These are phyloP conservation scores for Hydrotaea cyrtoneurina DNA, from an alignment of 2,888 invertebrate species.

Conservation along the genomic window DNA sequence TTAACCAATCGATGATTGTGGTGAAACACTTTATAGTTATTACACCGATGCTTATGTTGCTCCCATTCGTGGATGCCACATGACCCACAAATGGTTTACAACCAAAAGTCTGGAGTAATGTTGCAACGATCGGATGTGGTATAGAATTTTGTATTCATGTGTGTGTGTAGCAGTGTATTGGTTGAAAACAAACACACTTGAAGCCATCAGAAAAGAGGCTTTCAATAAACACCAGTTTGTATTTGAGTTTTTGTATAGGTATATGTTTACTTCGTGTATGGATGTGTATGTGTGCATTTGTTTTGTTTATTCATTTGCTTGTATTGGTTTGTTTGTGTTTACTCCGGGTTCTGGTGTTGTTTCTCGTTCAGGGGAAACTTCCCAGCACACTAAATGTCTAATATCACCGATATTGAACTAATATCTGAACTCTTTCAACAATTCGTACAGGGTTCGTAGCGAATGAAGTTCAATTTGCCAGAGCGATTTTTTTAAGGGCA, in stretches of 20 bases:
- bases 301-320: not conserved
- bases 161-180: not conserved
- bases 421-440: no score
- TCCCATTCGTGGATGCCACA: not conserved
- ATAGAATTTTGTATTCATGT: not conserved
- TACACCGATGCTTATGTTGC: not conserved
- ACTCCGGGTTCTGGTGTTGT: conserved; percentile 1
- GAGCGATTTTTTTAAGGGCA: no score
- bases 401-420: no score
- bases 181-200: conserved; percentile 4
- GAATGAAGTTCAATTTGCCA: no score
- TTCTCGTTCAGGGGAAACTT: no score
- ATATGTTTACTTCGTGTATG: no score
- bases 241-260: not conserved
- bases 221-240: not conserved
- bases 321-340: conserved; percentile 4
- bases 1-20: conserved; percentile 14
- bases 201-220: not conserved
- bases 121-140: not conserved
- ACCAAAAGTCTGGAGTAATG: not conserved
- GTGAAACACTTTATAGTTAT: conserved; percentile 10
- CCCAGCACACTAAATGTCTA: no score
- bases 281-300: not conserved
- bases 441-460: no score
- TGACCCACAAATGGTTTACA: conserved; percentile 12